Evolutionary conservation across 2,888 invertebrate species (phyloP), one percentile per base, ranked within the genome.

Genomic region (Cryptophagus acutangulus): DNA sequence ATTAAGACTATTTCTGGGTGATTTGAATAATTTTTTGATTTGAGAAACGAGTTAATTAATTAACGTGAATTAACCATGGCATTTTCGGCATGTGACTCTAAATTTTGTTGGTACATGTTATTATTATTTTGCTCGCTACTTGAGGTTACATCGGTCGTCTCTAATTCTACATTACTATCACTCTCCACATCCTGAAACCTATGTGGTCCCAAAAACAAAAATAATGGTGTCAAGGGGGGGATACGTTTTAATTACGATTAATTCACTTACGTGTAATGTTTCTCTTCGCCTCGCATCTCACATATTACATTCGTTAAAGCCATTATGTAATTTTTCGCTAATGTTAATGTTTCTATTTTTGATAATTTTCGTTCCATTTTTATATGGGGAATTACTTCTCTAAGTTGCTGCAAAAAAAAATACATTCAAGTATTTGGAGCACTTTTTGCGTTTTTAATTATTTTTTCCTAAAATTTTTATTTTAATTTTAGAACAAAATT

Each of bases 311-410:
- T 85, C 54, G 85, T 85, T 60, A 86, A 71, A 24, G 85, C 85
- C 79, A 84, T 84, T 65, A 86, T 86, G 71, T 86, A 86, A 74
- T 86, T 85, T 72, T 85, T 84, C 52, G 86, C 86, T 69, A 86
- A 71, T 36, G 85, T 85, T 50, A 86, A 73, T 16, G 86, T 86
- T 70, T 86, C 86, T 61, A 86, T 86, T 74, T 86, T 86, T 52
- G 84, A 84, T 59, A 86, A 71, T 65, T 83, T 82, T 56, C 84
- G 71, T 63, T 84, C 84, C 74, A 82, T 80, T 68, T 82, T 82
- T 49, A 86, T 82, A 65, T 86, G 85, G 34, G 86, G 86, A 64
- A 85, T 85, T 43, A 85, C 85, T 67, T 84, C 82, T 57, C 84
- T 73, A 40, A 85, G 72, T 70, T 81, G 82, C 79, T 84, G 72